These are phyloP conservation scores for Raja brachyura DNA, from an alignment of 2,113 vertebrate species.

Conservation along the genomic window DNA sequence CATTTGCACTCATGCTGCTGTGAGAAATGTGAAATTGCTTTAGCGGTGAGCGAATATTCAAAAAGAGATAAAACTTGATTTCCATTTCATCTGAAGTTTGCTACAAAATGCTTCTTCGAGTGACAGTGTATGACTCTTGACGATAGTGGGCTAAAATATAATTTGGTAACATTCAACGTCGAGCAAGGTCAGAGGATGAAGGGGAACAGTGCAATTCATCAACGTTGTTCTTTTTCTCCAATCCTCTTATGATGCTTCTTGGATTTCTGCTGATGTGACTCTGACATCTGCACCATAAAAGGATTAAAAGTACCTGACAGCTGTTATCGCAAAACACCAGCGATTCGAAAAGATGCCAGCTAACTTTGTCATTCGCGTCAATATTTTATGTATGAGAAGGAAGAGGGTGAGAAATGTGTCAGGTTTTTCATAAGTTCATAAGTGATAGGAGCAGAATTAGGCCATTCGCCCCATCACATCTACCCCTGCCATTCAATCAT, in stretches of 20 bases:
- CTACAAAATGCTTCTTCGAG: background rate
- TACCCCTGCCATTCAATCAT: too few relatives aligned
- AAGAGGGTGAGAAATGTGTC: background rate
- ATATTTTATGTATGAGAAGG: background rate
- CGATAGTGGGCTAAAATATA: background rate
- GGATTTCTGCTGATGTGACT: background rate
- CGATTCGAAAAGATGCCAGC: background rate
- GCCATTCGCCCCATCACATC: too few relatives aligned
- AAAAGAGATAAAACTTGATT: background rate
- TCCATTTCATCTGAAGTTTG: background rate
- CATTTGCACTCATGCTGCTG: background rate
- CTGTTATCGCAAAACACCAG: background rate
- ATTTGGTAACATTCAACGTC: background rate
- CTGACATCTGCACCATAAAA: slow-evolving; percentile 28
- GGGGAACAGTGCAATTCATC: background rate
- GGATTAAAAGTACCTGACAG: slow-evolving; percentile 24
- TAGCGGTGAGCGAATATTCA: background rate
- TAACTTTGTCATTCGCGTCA: background rate
- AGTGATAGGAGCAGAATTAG: too few relatives aligned
- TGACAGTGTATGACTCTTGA: background rate
- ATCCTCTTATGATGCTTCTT: slow-evolving; percentile 28
- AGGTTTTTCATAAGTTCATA: background rate
- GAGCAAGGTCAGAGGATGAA: slow-evolving; percentile 12
- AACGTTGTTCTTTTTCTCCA: slow-evolving; percentile 32
- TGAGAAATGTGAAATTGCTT: background rate